Conservation (phyloP, 2,797 vertebrate genomes). For the Falco cherrug region DNA sequence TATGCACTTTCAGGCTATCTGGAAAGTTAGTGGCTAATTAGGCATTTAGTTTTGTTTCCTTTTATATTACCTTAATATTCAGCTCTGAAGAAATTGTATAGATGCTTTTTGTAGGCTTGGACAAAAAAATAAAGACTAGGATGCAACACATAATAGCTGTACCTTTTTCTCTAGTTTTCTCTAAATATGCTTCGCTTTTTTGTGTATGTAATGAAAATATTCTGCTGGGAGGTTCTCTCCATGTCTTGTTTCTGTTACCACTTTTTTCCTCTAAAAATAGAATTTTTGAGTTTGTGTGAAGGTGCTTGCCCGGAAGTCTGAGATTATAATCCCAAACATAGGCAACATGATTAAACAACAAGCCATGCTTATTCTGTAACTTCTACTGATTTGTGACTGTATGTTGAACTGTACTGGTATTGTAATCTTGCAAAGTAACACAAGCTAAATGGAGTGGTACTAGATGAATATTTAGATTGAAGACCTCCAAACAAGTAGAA, state of each 20-base stretch:
- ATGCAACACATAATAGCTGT: background rate
- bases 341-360: background rate
- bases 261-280: background rate
- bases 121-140: background rate
- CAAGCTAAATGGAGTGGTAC: background rate
- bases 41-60: background rate
- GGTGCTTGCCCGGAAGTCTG: background rate
- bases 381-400: background rate
- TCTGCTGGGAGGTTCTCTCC: background rate
- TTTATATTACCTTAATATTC: background rate
- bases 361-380: background rate
- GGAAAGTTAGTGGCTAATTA: background rate
- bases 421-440: background rate
- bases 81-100: background rate
- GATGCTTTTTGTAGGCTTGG: background rate
- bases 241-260: background rate
- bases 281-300: background rate
- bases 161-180: background rate
- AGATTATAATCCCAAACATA: background rate
- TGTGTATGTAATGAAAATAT: background rate
- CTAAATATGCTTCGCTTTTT: background rate
- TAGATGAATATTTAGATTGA: background rate
- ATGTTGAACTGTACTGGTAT: background rate
- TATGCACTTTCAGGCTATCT: background rate
- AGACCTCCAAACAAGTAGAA: background rate